These are phyloP conservation scores for Synanthedon tipuliformis DNA, from an alignment of 2,888 invertebrate species.

Conservation along the genomic window DNA sequence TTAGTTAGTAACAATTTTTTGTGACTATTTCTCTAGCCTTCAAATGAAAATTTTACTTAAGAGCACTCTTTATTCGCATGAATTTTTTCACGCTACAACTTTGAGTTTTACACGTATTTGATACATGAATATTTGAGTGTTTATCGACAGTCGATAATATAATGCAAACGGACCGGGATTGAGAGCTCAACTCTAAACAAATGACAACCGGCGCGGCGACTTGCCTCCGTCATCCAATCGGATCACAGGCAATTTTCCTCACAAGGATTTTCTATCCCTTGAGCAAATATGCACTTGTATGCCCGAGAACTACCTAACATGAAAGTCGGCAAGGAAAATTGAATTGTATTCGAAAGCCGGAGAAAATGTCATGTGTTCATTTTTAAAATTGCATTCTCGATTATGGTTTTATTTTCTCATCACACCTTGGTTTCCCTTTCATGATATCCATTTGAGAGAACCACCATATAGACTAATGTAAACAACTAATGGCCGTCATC, in stretches of 20 bases:
- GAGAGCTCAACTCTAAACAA: conserved; percentile 22
- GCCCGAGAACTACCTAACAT: conserved; percentile 29
- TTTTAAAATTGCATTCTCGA: conserved; percentile 11
- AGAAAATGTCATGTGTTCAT: conserved; percentile 19
- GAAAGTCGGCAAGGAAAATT: conserved; percentile 42
- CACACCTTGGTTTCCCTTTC: neutral
- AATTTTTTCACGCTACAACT: too few relatives aligned
- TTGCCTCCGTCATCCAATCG: conserved; percentile 29
- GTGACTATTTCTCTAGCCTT: too few relatives aligned
- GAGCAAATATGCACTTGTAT: conserved; percentile 52
- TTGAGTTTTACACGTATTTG: too few relatives aligned
- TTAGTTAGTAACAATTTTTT: too few relatives aligned
- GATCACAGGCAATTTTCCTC: conserved; percentile 48
- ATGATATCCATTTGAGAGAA: neutral
- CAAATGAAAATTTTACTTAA: too few relatives aligned
- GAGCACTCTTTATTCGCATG: too few relatives aligned
- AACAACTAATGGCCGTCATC: too few relatives aligned
- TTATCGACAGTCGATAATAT: conserved; percentile 22
- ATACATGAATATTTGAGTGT: conserved; percentile 1
- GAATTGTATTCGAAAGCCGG: conserved; percentile 34
- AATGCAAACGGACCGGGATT: conserved; percentile 16
- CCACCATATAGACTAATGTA: too few relatives aligned
- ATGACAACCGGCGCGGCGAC: conserved; percentile 32
- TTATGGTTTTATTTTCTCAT: conserved; percentile 6
- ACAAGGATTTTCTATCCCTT: conserved; percentile 47